Evolutionary conservation across 2,888 invertebrate genomes (phyloP), one percentile per base, ranked within the genome.

Genomic region (Falcaria lacertinaria): DNA sequence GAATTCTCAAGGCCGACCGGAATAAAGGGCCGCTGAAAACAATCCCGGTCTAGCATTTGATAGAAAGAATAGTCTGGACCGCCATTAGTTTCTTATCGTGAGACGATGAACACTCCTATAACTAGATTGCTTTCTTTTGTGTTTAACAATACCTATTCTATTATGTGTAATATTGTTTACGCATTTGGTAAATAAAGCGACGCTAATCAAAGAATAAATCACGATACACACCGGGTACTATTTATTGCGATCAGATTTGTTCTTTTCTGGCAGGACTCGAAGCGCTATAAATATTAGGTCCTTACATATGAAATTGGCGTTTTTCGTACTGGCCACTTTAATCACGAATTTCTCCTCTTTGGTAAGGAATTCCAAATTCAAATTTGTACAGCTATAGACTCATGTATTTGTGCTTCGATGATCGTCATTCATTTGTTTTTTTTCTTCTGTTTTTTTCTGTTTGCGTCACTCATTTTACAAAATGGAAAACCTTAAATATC

Each of bases 211-310:
- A 69, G 74, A 64, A 80, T 80, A 80, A 78, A 80, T 80, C 79
- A 78, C 55, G 48, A 59, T 61, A 68, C 57, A 58, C 54, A 57
- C 57, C 46, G 57, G 54, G 58, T 54, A 70, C 62, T 66, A 80
- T 80, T 79, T 80, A 80, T 80, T 65, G 72, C 72, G 70, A 78
- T 77, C 75, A 60, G 66, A 82, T 80, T 81, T 79, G 81, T 80
- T 79, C 72, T 71, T 54, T 59, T 54, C 61, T 58, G 64, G 61
- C 64, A 63, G 66, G 61, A 70, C 70, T 60, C 64, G 64, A 69
- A 69, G 62, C 60, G 73, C 81, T 66, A 82, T 82, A 84, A 83
- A 84, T 81, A 82, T n/a, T n/a, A n/a, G n/a, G n/a, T n/a, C n/a
- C n/a, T n/a, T n/a, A n/a, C n/a, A n/a, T n/a, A n/a, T n/a, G n/a